Conservation (phyloP, 2,113 vertebrate species). For the Anseranas semipalmata region DNA sequence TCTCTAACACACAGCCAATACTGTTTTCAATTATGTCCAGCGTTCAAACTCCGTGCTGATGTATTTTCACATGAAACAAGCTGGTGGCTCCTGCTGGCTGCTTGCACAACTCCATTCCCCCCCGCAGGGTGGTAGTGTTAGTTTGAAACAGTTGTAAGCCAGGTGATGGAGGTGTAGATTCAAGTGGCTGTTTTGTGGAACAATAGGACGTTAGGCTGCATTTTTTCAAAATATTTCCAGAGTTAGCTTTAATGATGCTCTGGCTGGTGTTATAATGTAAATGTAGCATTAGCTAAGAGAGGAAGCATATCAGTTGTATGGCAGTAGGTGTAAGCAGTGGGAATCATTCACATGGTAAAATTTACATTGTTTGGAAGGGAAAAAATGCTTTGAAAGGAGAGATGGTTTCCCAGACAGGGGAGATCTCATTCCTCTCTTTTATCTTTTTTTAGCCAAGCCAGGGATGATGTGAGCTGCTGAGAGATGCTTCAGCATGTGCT, state of each 20-base stretch:
- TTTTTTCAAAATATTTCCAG: neutral
- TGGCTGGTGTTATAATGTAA: neutral
- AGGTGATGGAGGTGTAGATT: neutral
- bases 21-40: too few relatives aligned
- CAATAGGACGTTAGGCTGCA: neutral
- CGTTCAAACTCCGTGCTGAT: neutral
- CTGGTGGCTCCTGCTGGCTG: neutral
- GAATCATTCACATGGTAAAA: neutral
- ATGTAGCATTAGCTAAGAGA: neutral
- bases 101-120: neutral
- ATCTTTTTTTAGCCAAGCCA: neutral
- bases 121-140: neutral
- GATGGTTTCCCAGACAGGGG: neutral
- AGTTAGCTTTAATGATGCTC: neutral
- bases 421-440: slow-evolving; percentile 17
- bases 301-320: neutral
- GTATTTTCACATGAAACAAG: neutral
- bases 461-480: neutral
- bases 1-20: rapidly evolving
- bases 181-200: neutral
- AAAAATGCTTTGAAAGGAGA: neutral
- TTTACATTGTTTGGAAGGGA: slow-evolving; percentile 1
- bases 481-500: neutral
- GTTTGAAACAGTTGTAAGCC: neutral
- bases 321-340: neutral